Evolutionary conservation across 1,140 invertebrate genomes (phyloP), one percentile per base, ranked within the genome.

Genomic region (Dendroctonus valens): DNA sequence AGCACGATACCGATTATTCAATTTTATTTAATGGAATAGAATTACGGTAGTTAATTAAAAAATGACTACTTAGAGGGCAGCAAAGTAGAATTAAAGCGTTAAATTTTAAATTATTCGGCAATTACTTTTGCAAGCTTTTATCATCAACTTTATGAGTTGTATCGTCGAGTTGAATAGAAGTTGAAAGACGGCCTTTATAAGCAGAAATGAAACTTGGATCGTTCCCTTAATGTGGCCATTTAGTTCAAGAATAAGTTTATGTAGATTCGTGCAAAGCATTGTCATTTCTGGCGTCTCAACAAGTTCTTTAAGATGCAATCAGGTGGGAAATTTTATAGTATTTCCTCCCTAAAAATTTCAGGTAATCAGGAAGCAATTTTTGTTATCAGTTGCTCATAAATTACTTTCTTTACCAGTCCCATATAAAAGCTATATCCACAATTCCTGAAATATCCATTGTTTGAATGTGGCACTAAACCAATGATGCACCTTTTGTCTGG

Each of bases 71-170:
- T 11, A 46, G 8, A 46, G 12, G 8, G 8, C 12, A 11, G 8
- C 8, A 46, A 51, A 12, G 7, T 11, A 51, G 9, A n/a, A 51
- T 12, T 12, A 51, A 51, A 51, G 26, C 11, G 11, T 12, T 15
- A 51, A 51, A 15, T 15, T 51, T n/a, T 12, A 51, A 51, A 11
- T 51, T 51, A 15, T 51, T 51, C 15, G 11, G 50, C 26, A 51
- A 51, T 51, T 51, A 51, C 15, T 51, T 51, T 15, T 51, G 50
- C 9, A 51, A 51, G 50, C 50, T 51, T 51, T 51, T 51, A 51
- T 51, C 11, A 8, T 12, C 11, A 51, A 51, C 50, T 51, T 51
- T 51, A 1, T 26, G 26, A 51, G 26, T 15, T 51, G 50, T 51
- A 4, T 51, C 11, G 26, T 11, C 26, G 7, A 51, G 50, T 51